Evolutionary conservation across 1,140 invertebrate species (phyloP).

Genomic region (Bilobella aurantiaca): DNA sequence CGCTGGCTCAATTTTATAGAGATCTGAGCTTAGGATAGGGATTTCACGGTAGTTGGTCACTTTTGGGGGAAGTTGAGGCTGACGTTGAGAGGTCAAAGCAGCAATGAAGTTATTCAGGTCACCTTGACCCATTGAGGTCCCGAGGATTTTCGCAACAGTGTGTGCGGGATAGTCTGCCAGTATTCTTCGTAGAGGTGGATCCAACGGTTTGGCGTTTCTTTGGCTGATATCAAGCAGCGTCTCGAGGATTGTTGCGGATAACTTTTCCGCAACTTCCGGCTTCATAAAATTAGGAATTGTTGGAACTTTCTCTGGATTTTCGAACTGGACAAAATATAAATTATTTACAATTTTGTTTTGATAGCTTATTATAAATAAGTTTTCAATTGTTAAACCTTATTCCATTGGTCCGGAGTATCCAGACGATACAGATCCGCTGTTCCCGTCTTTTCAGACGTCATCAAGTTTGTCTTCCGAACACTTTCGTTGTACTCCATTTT

Average conservation of each 20-base stretch:
- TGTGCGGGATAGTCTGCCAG: not conserved
- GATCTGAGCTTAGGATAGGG: not conserved
- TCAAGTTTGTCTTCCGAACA: not conserved
- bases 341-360: no score
- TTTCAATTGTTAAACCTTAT: no score
- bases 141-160: not conserved
- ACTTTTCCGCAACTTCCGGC: not conserved
- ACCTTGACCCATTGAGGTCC: not conserved
- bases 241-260: not conserved
- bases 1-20: not conserved
- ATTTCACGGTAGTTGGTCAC: not conserved
- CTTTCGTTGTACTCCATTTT: not conserved
- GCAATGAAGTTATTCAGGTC: not conserved
- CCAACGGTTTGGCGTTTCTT: not conserved
- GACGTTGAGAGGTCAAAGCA: not conserved
- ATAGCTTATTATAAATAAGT: no score
- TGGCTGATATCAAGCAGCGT: not conserved
- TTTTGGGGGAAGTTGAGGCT: not conserved
- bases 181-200: not conserved
- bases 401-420: not conserved
- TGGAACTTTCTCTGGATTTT: not conserved
- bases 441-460: not conserved
- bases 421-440: not conserved
- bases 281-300: not conserved
- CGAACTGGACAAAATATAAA: not conserved